Percentiles rank a stretch among this genome's conserved stretches.
These are phyloP conservation scores for Bagarius yarrelli DNA, from an alignment of 2,113 vertebrate genomes.

Conservation along the genomic window DNA sequence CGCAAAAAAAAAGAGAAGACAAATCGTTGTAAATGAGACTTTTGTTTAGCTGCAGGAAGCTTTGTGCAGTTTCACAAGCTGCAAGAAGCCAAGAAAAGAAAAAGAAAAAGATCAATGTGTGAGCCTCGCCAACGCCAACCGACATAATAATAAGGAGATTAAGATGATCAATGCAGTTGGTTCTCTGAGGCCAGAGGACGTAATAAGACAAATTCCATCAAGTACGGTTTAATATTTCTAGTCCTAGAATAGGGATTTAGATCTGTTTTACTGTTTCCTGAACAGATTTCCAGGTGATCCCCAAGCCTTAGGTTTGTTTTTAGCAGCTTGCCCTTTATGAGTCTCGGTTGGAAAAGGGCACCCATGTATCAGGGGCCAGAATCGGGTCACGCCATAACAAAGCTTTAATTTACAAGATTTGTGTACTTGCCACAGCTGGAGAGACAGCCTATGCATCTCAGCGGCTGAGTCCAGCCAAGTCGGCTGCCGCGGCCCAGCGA, in stretches of 20 bases:
- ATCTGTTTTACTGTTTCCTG: not conserved
- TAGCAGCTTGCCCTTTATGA: slow-evolving; percentile 58
- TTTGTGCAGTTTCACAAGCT: not conserved
- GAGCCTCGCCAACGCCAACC: not conserved
- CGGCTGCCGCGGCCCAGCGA: slow-evolving; percentile 17
- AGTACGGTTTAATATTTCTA: not conserved
- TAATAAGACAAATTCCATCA: slow-evolving; percentile 51
- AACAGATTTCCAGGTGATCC: slow-evolving; percentile 16
- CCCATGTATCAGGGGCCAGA: slow-evolving; percentile 42
- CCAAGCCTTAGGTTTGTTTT: slow-evolving; percentile 52
- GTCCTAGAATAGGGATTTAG: not conserved
- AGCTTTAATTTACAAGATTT: slow-evolving; percentile 65
- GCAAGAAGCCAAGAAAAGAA: not conserved
- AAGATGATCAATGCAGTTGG: slow-evolving; percentile 21
- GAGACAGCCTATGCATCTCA: slow-evolving; percentile 59
- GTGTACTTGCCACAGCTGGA: slow-evolving; percentile 57
- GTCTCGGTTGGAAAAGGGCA: slow-evolving; percentile 54
- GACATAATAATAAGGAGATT: slow-evolving; percentile 29
- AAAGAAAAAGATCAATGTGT: slow-evolving; percentile 28
- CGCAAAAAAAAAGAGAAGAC: not conserved
- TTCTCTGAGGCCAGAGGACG: not conserved
- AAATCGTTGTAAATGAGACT: no score
- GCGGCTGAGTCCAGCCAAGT: slow-evolving; percentile 3
- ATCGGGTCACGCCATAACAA: slow-evolving; percentile 60
- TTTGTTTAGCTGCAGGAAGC: no score